phyloP scores from a whole-genome alignment of 30 jellyfish, hydroid and myxozoan species.

The Nemopilema nomurai region DNA sequence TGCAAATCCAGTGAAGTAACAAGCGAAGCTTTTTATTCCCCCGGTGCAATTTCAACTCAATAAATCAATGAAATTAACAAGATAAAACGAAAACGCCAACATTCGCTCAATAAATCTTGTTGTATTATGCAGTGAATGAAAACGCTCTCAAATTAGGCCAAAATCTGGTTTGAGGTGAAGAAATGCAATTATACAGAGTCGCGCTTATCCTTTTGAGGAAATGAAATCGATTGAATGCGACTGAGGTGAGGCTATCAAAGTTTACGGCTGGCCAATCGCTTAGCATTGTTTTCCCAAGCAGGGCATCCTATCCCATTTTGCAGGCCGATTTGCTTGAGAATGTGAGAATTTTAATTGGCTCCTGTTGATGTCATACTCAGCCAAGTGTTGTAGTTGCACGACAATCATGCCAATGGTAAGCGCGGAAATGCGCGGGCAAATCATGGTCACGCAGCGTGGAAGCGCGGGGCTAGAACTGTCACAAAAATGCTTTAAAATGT shows the following conservation, averaged over 20 bases:
- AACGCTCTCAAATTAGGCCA: constrained; percentile 49
- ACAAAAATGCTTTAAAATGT: no score
- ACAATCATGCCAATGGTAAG: not conserved
- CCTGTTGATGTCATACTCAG: not conserved
- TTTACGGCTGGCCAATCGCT: constrained; percentile 28
- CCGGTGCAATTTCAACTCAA: constrained; percentile 58
- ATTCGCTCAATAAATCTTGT: constrained; percentile 68
- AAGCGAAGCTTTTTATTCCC: constrained; percentile 23
- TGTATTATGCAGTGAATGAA: constrained; percentile 36
- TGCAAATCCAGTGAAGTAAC: constrained; percentile 23
- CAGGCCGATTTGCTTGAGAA: constrained; percentile 15
- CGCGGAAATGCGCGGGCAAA: not conserved
- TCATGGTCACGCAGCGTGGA: not conserved
- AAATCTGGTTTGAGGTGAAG: constrained; percentile 74
- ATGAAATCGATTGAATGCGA: constrained; percentile 37
- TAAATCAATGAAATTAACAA: constrained; percentile 63
- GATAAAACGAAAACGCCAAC: constrained; percentile 66
- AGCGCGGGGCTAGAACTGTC: not conserved
- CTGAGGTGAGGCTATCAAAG: constrained; percentile 32
- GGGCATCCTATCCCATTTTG: constrained; percentile 21
- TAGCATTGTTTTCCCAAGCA: constrained; percentile 9
- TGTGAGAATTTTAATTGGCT: not conserved
- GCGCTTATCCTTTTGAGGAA: constrained; percentile 68
- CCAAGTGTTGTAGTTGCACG: not conserved
- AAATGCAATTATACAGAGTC: constrained; percentile 66